Base-by-base conservation (phyloP, 2,797 vertebrate genomes). In the Botia kubotai region DNA sequence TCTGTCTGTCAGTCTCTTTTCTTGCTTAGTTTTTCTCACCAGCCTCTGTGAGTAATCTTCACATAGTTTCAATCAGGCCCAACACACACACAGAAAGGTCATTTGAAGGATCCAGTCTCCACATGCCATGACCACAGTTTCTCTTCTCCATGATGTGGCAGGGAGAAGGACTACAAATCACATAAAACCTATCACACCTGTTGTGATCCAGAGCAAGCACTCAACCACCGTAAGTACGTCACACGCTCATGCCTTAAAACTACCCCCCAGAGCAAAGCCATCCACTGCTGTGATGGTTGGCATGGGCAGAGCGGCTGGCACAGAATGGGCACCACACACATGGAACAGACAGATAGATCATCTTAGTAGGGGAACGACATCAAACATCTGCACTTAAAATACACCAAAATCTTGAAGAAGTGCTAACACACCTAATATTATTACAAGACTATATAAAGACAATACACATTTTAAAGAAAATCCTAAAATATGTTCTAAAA, bases 61-160 rank as follows among this genome's bases (percentile, higher is more conserved):
- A 93, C 0, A 96, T 98, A 8, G 97, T 97, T 92, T 99, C 98
- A n/a, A 98, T 97, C 89, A 99, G 94, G 79, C 97, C 98, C 96
- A 99, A 33, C 33, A 33, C 33, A 2, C 77, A 75, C 50, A 78
- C 26, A 81, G 8, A 72, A 14, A 93, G 90, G 91, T 91, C 90
- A 77, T 78, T 16, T 91, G 89, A 93, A 92, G 92, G 92, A 91
- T 87, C 80, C 36, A 8, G 76, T 78, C 67, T 85, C 83, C 69
- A 71, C 48, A 29, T 70, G 68, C 50, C 26, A 68, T 63, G 68
- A 82, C 72, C 10, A 68, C 72, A 82, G 83, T 46, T 60, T 80
- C 84, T 86, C 75, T 75, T 71, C 86, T 92, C 91, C 90, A 83
- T 85, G 89, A 91, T 91, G 88, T 86, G 53, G 3, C 33, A 33